phyloP scores from a whole-genome alignment of 2,888 invertebrate species.

The Ametastegia equiseti region DNA sequence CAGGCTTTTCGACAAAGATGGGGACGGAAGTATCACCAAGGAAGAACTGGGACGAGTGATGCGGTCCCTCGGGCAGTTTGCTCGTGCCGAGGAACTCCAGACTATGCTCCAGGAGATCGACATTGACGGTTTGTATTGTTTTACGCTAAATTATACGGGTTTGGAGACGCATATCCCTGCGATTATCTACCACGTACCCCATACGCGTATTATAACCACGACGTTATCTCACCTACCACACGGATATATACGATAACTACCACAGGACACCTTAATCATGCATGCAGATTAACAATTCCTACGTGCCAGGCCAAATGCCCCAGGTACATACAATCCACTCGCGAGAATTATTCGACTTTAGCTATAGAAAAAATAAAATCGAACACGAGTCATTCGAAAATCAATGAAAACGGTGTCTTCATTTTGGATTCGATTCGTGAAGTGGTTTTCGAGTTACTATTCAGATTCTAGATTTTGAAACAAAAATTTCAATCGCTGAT shows the following conservation, averaged over 20 bases:
- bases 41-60: slow-evolving; percentile 91
- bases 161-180: not conserved
- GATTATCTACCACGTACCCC: not conserved
- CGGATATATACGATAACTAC: not conserved
- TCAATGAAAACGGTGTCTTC: too few species aligned
- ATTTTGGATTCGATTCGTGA: too few species aligned
- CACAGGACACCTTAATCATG: too few species aligned
- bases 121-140: slow-evolving; percentile 81
- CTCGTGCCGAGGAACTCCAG: slow-evolving; percentile 89
- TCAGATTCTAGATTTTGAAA: too few species aligned
- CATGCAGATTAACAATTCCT: too few species aligned
- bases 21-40: slow-evolving; percentile 92
- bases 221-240: not conserved
- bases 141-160: not conserved
- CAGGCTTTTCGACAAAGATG: slow-evolving; percentile 92
- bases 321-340: too few species aligned
- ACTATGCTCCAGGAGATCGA: slow-evolving; percentile 92
- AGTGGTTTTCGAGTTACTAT: too few species aligned
- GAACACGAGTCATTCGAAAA: too few species aligned
- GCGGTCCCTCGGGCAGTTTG: slow-evolving; percentile 92
- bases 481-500: too few species aligned
- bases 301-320: too few species aligned
- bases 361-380: too few species aligned
- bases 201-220: not conserved
- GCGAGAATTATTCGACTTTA: too few species aligned